These are phyloP conservation scores for Ochropleura leucogaster DNA, from an alignment of 2,888 invertebrate genomes.

Conservation along the genomic window DNA sequence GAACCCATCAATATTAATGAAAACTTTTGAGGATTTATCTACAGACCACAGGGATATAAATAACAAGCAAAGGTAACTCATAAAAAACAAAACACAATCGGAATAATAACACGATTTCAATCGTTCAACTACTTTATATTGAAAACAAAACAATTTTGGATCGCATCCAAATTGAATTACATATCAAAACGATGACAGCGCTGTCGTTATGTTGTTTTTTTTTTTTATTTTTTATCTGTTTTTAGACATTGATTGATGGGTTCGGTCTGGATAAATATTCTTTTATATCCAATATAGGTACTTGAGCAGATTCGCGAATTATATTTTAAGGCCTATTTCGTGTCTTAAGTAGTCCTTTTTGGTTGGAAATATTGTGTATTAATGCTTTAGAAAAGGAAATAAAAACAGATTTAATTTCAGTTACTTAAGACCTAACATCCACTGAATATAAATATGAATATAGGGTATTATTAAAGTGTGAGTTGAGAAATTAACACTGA, in stretches of 20 bases:
- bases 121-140: constrained; percentile 50
- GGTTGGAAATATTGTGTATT: neutral
- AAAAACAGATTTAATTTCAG: neutral
- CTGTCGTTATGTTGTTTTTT: constrained; percentile 39
- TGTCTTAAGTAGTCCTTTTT: neutral
- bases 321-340: constrained; percentile 21
- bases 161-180: constrained; percentile 64
- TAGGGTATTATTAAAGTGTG: too few species aligned
- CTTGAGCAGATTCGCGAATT: constrained; percentile 35
- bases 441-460: neutral
- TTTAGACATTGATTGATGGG: constrained; percentile 59
- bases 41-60: neutral
- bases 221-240: constrained; percentile 60
- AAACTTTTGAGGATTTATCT: neutral
- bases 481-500: too few species aligned
- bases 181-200: constrained; percentile 61
- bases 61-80: neutral
- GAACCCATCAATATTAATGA: neutral
- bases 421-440: neutral
- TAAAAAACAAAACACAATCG: constrained; percentile 29
- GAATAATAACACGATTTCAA: constrained; percentile 45
- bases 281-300: constrained; percentile 37
- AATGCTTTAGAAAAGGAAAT: neutral
- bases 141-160: constrained; percentile 56
- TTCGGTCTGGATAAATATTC: constrained; percentile 51